Conservation (phyloP, 2,113 vertebrate genomes). For the Anthoscopus minutus region DNA sequence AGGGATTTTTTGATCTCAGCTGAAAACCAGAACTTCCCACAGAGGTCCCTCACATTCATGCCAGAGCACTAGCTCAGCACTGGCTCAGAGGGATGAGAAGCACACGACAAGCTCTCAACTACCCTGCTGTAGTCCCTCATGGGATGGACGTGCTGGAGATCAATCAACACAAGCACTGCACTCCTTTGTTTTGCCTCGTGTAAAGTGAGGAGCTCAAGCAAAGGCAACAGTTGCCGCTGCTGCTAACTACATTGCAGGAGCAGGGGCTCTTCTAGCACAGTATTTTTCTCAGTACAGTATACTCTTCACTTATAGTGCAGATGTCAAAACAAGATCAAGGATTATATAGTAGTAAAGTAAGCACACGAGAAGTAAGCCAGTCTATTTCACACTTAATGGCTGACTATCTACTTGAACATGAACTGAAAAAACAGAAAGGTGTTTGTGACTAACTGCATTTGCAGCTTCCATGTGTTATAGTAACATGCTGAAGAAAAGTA, state of each 20-base stretch:
- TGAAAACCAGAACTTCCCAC: background rate
- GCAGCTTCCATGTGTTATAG: background rate
- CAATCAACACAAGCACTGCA: background rate
- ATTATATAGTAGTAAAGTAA: background rate
- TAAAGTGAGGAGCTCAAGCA: background rate
- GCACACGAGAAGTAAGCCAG: background rate
- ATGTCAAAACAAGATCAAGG: background rate
- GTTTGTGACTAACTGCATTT: background rate
- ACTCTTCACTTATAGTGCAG: background rate
- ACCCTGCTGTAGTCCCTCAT: background rate
- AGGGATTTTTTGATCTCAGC: background rate
- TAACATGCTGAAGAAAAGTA: background rate
- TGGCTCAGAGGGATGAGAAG: background rate
- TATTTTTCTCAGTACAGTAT: background rate
- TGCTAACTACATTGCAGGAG: background rate
- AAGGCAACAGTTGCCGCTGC: background rate
- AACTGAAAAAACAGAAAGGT: background rate
- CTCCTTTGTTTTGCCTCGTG: background rate
- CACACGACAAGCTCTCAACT: background rate
- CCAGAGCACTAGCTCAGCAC: background rate
- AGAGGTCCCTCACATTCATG: background rate
- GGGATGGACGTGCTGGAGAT: background rate
- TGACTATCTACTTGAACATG: background rate
- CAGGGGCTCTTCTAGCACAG: accelerated
- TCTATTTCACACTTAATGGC: background rate